Evolutionary conservation across 2,888 invertebrate genomes (phyloP).

Genomic region (Callyntrura guangdongensis): DNA sequence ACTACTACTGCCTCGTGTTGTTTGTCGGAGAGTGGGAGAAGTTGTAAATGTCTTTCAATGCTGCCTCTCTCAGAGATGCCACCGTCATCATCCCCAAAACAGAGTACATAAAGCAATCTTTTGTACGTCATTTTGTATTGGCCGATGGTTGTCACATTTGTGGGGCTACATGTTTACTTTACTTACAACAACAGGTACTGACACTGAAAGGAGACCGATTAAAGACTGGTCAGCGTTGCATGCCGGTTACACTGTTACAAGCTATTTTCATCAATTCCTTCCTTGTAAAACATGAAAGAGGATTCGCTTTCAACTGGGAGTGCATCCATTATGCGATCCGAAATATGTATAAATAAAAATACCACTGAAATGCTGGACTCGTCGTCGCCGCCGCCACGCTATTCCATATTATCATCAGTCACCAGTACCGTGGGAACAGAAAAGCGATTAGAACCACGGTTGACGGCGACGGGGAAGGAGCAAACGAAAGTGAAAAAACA

Average conservation of each 20-base stretch:
- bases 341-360: neutral
- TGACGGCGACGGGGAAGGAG: neutral
- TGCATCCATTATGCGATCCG: constrained; percentile 56
- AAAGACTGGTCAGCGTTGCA: too few relatives aligned
- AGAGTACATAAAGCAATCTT: neutral
- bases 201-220: too few relatives aligned
- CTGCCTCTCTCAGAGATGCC: neutral
- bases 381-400: constrained; percentile 11
- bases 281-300: neutral
- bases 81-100: neutral
- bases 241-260: too few relatives aligned
- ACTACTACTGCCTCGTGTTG: neutral
- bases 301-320: constrained; percentile 45
- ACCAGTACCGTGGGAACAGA: constrained; percentile 69
- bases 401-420: neutral
- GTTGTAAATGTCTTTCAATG: neutral
- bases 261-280: neutral
- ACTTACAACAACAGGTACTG: neutral
- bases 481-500: constrained; percentile 58
- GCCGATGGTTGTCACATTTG: neutral
- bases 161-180: neutral
- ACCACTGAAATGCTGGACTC: neutral
- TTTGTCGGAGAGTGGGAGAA: neutral
- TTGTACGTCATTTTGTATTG: neutral
- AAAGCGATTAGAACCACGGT: constrained; percentile 43